phyloP scores from a whole-genome alignment of 2,888 invertebrate genomes.

The Alitta virens region DNA sequence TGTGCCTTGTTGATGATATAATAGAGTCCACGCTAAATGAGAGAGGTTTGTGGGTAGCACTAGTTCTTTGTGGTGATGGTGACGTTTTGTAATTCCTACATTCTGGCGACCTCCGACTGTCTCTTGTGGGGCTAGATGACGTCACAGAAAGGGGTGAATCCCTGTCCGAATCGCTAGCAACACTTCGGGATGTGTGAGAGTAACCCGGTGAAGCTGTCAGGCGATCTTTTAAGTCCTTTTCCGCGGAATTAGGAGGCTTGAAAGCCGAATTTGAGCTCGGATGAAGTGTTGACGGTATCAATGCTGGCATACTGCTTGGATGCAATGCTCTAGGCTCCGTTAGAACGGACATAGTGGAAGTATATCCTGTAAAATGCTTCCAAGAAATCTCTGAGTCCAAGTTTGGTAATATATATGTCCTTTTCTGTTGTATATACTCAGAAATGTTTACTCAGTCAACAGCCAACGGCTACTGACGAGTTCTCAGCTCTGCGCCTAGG shows the following conservation, averaged over 20 bases:
- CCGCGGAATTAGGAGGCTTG: not conserved
- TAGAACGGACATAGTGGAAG: not conserved
- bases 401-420: too few species aligned
- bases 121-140: not conserved
- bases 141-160: not conserved
- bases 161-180: too few species aligned
- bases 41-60: not conserved
- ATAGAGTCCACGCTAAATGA: conserved; percentile 13
- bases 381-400: not conserved
- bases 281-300: conserved; percentile 10
- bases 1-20: not conserved
- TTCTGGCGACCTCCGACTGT: not conserved
- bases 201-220: not conserved
- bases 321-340: not conserved
- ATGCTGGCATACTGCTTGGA: not conserved
- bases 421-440: too few species aligned
- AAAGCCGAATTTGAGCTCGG: conserved; percentile 11
- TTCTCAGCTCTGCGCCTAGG: too few species aligned
- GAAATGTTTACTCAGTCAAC: too few species aligned
- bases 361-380: not conserved
- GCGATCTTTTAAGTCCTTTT: not conserved
- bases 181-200: not conserved
- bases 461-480: too few species aligned
- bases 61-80: not conserved
- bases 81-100: not conserved